Conservation (phyloP, 2,113 vertebrate genomes). For the Asarcornis scutulata region DNA sequence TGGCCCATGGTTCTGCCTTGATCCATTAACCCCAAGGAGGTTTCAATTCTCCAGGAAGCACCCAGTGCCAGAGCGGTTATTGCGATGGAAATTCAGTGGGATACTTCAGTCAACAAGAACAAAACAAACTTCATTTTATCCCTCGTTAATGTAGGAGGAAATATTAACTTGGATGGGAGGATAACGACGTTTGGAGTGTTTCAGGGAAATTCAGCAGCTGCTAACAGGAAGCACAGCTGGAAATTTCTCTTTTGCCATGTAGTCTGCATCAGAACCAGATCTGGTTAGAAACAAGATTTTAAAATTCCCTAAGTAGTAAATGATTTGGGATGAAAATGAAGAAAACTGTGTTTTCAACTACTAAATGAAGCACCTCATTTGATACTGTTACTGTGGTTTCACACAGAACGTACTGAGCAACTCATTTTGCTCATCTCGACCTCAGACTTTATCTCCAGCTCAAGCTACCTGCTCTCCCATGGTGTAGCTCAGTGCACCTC, state of each 20-base stretch:
- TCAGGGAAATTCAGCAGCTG: neutral
- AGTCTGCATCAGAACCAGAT: neutral
- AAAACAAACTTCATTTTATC: slow-evolving; percentile 39
- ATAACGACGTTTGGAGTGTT: neutral
- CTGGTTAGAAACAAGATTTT: neutral
- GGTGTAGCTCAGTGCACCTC: neutral
- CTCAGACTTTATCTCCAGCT: neutral
- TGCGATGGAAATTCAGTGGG: neutral
- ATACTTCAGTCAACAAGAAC: neutral
- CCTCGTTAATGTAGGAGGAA: neutral
- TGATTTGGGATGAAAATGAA: neutral
- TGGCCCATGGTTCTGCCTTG: neutral
- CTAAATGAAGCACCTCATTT: neutral
- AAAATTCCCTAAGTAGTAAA: neutral
- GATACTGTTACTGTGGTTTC: neutral
- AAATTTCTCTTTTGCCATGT: neutral
- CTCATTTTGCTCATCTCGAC: neutral
- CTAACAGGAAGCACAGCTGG: slow-evolving; percentile 1
- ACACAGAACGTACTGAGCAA: neutral
- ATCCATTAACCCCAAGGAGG: neutral
- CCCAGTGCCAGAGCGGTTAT: neutral
- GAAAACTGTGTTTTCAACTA: neutral
- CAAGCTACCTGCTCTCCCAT: neutral
- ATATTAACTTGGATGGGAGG: neutral
- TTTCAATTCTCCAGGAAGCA: neutral